A percentile compares a stretch with the other conserved stretches of the same genome.
phyloP scores from a whole-genome alignment of 2,797 vertebrate species.

The Coreius guichenoti region DNA sequence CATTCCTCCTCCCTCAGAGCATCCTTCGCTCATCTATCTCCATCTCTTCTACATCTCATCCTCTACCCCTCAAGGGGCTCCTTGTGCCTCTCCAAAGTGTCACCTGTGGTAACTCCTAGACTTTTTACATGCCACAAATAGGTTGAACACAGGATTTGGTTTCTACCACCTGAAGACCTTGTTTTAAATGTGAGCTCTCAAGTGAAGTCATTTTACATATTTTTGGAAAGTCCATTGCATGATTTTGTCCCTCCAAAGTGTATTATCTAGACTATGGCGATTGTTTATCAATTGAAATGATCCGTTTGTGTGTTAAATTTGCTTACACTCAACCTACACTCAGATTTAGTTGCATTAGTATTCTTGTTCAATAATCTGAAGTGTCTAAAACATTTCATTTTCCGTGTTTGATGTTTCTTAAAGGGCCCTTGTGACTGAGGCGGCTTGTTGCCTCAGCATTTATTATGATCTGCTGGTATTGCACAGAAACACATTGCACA shows the following conservation, averaged over 20 bases:
- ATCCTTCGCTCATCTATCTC: conserved; percentile 41
- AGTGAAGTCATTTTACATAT: conserved; percentile 37
- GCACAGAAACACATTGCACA: conserved; percentile 64
- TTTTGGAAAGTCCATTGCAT: conserved; percentile 41
- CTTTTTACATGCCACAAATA: conserved; percentile 31
- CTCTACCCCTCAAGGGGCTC: conserved; percentile 33
- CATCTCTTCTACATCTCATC: conserved; percentile 44
- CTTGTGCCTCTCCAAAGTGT: conserved; percentile 29
- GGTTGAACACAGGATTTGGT: neutral
- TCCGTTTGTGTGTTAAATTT: conserved; percentile 39
- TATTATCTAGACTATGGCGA: conserved; percentile 23
- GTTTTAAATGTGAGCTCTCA: conserved; percentile 19
- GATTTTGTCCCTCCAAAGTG: conserved; percentile 40
- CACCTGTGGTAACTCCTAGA: conserved; percentile 35
- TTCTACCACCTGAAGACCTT: conserved; percentile 12
- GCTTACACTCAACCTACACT: conserved; percentile 14
- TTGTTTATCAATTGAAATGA: conserved; percentile 24
- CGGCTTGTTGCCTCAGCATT: conserved; percentile 44
- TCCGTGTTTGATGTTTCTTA: conserved; percentile 41
- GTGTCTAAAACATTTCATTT: conserved; percentile 25
- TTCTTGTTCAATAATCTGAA: conserved; percentile 16
- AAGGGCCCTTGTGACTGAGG: conserved; percentile 55
- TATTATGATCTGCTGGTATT: conserved; percentile 55
- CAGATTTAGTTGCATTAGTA: conserved; percentile 6
- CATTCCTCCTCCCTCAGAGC: conserved; percentile 73